Percentiles rank a stretch among this genome's conserved stretches.
Evolutionary conservation across 2,888 invertebrate genomes (phyloP).

Genomic region (Agelastica alni): DNA sequence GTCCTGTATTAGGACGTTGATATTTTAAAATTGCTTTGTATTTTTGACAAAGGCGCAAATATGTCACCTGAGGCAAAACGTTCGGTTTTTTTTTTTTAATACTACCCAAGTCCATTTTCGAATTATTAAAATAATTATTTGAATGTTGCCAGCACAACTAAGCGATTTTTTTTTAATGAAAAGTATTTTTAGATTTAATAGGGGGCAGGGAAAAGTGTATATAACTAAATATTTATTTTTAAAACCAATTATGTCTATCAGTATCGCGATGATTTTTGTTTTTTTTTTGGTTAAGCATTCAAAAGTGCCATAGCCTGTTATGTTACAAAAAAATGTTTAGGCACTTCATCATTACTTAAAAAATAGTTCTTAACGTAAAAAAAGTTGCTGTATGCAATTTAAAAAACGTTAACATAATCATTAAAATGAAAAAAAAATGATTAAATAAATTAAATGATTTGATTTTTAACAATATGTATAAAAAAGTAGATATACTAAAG

Average conservation of each 20-base stretch:
- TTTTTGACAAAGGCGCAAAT: neutral
- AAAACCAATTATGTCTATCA: too few species aligned
- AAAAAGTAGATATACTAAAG: too few species aligned
- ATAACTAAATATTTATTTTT: neutral
- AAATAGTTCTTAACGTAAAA: too few species aligned
- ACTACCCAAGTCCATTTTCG: neutral
- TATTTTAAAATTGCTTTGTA: constrained; percentile 3
- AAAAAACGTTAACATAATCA: too few species aligned
- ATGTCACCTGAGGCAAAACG: neutral
- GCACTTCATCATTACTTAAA: too few species aligned
- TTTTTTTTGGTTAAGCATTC: constrained; percentile 2
- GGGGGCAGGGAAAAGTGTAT: neutral
- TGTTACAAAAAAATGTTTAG: too few species aligned
- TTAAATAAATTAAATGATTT: too few species aligned
- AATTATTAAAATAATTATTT: neutral
- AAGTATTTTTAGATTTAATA: neutral
- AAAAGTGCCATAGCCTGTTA: neutral
- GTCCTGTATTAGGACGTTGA: constrained; percentile 11
- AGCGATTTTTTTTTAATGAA: neutral
- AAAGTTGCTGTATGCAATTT: too few species aligned
- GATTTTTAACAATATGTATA: too few species aligned
- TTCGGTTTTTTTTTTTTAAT: neutral
- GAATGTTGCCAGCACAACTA: neutral
- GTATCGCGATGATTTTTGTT: neutral
- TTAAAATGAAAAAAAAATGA: too few species aligned